Conservation (phyloP, 2,113 vertebrate genomes). For the Rhabdornis inornatus region DNA sequence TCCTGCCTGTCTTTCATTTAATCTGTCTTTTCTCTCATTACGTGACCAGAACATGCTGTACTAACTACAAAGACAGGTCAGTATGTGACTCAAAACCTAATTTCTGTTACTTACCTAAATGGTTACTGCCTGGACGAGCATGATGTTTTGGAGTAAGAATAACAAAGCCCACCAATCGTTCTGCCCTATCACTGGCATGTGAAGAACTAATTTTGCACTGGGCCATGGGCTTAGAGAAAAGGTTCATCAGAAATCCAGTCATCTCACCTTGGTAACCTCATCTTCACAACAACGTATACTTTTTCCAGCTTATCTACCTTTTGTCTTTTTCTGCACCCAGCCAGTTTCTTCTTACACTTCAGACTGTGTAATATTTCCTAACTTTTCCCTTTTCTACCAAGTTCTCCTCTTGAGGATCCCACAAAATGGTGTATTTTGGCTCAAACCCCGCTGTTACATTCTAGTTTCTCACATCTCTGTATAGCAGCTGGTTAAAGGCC, state of each 20-base stretch:
- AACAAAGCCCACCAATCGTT: not conserved
- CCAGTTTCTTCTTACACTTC: not conserved
- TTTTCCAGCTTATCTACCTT: not conserved
- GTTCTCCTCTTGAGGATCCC: not conserved
- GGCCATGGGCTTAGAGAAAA: not conserved
- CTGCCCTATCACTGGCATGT: not conserved
- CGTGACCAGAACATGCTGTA: not conserved
- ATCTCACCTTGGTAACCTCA: not conserved
- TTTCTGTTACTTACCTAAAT: conserved; percentile 7
- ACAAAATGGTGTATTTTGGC: not conserved
- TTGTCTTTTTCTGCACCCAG: not conserved
- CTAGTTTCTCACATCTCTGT: not conserved
- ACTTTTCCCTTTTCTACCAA: not conserved
- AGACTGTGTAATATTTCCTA: not conserved
- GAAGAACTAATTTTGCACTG: not conserved
- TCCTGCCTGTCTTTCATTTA: not conserved
- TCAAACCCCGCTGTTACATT: not conserved
- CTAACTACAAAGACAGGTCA: not conserved
- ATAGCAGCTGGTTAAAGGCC: not conserved
- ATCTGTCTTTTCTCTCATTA: not conserved
- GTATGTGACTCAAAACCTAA: conserved; percentile 25
- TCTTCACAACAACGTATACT: not conserved
- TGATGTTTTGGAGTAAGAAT: not conserved
- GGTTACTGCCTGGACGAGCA: not conserved
- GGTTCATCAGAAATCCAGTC: not conserved